phyloP scores from a whole-genome alignment of 2,797 vertebrate genomes.

The Potorous gilbertii region DNA sequence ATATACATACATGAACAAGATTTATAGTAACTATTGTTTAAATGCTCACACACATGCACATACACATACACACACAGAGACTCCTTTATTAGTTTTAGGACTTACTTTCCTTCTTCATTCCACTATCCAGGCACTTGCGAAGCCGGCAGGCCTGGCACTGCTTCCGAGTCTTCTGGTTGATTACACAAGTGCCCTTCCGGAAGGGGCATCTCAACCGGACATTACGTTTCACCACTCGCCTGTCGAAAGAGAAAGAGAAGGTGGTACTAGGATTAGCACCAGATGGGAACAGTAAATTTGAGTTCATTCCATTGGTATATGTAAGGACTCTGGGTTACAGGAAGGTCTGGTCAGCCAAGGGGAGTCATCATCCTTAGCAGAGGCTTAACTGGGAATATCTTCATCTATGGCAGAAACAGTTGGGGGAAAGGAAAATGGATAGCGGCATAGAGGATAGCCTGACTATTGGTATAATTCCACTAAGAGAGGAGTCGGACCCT shows the following conservation, averaged over 20 bases:
- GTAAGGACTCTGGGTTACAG: neutral
- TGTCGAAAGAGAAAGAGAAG: slow-evolving; percentile 60
- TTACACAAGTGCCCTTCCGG: slow-evolving; percentile 84
- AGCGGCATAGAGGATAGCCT: neutral
- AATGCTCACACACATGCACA: neutral
- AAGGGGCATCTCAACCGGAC: slow-evolving; percentile 83
- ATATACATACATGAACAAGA: neutral
- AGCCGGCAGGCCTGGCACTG: slow-evolving; percentile 90
- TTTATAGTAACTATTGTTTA: neutral
- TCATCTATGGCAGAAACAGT: neutral
- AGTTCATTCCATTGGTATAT: neutral
- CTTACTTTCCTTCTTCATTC: slow-evolving; percentile 89
- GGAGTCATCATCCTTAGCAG: neutral
- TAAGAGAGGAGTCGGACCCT: neutral
- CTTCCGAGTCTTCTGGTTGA: slow-evolving; percentile 87
- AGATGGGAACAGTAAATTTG: accelerated
- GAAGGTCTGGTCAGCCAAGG: neutral
- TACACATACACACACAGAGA: no score
- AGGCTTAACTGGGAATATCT: neutral
- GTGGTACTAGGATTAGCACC: neutral
- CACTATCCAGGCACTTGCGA: slow-evolving; percentile 88
- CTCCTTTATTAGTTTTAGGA: neutral
- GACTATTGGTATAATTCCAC: neutral
- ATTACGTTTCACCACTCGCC: slow-evolving; percentile 87
- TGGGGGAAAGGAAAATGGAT: neutral